Percentiles rank a stretch among this genome's conserved stretches.
Conservation (phyloP, 2,888 invertebrate species). For the Epistrophe grossulariae region DNA sequence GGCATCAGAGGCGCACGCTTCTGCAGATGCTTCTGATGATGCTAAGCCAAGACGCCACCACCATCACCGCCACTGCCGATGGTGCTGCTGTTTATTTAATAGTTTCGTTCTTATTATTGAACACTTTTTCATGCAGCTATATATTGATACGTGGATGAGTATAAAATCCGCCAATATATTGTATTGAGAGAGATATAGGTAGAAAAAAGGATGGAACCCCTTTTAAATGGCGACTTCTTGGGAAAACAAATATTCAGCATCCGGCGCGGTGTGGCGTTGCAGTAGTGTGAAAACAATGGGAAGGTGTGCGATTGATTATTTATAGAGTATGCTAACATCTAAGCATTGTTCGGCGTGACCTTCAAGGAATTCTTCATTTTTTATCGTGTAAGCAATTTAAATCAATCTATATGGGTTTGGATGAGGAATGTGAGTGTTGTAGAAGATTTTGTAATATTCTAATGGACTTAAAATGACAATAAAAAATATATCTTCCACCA, state of each 20-base stretch:
- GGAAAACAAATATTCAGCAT: background rate
- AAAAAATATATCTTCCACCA: background rate
- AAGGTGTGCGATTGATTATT: conserved; percentile 74
- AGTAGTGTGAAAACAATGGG: conserved; percentile 50
- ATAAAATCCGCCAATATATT: conserved; percentile 10
- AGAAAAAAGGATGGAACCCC: conserved; percentile 53
- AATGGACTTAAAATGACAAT: conserved; percentile 16
- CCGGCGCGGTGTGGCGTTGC: background rate
- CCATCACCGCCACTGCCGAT: conserved; percentile 12
- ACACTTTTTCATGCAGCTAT: conserved; percentile 8
- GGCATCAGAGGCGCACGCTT: conserved; percentile 64
- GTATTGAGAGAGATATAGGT: background rate
- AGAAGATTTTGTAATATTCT: conserved; percentile 7
- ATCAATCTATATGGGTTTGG: conserved; percentile 39
- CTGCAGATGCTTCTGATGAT: conserved; percentile 20
- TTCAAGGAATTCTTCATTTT: conserved; percentile 49
- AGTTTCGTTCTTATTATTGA: conserved; percentile 55
- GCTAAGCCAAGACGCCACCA: conserved; percentile 33
- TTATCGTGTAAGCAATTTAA: conserved; percentile 46
- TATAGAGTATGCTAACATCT: conserved; percentile 56
- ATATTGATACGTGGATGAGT: background rate
- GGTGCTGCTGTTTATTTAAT: conserved; percentile 62
- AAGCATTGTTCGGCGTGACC: conserved; percentile 58
- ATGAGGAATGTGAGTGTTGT: conserved; percentile 10
- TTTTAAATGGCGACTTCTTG: conserved; percentile 71